Evolutionary conservation across 1,140 invertebrate genomes (phyloP).

Genomic region (Drosophila saltans): DNA sequence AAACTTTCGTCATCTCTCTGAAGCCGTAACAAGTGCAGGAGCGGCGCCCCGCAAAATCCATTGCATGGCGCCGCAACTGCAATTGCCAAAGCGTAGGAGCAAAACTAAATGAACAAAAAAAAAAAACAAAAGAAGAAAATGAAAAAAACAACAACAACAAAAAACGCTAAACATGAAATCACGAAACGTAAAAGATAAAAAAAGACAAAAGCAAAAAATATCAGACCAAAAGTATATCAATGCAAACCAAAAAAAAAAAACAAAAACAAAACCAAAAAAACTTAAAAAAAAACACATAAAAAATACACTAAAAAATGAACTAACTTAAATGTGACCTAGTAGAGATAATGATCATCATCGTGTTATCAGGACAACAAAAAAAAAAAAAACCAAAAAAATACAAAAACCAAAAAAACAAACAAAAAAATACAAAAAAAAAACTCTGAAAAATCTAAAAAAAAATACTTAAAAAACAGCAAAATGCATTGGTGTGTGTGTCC

Average conservation of each 20-base stretch:
- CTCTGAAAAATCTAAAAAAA: constrained; percentile 62
- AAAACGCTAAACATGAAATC: constrained; percentile 39
- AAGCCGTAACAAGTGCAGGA: constrained; percentile 57
- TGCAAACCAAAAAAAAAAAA: constrained; percentile 77
- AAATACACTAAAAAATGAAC: constrained; percentile 77
- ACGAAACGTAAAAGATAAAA: constrained; percentile 71
- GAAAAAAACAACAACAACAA: constrained; percentile 43
- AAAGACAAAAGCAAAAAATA: constrained; percentile 61
- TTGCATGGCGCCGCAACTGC: constrained; percentile 13
- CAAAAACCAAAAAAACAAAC: constrained; percentile 61
- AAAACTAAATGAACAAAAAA: constrained; percentile 50
- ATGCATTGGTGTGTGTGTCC: constrained; percentile 80
- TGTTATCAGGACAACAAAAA: constrained; percentile 68
- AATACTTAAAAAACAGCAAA: constrained; percentile 73
- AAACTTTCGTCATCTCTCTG: constrained; percentile 73
- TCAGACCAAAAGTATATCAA: constrained; percentile 78
- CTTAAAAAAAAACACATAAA: constrained; percentile 67
- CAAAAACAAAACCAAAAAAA: constrained; percentile 76
- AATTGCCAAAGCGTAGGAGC: constrained; percentile 42
- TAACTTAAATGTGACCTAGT: constrained; percentile 80
- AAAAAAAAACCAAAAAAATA: constrained; percentile 66
- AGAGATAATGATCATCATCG: constrained; percentile 72
- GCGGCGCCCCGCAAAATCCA: constrained; percentile 7
- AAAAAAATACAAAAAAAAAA: constrained; percentile 67
- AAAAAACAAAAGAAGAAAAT: constrained; percentile 8